phyloP scores from a whole-genome alignment of 2,797 vertebrate genomes.

The Halcyon leucocephala region DNA sequence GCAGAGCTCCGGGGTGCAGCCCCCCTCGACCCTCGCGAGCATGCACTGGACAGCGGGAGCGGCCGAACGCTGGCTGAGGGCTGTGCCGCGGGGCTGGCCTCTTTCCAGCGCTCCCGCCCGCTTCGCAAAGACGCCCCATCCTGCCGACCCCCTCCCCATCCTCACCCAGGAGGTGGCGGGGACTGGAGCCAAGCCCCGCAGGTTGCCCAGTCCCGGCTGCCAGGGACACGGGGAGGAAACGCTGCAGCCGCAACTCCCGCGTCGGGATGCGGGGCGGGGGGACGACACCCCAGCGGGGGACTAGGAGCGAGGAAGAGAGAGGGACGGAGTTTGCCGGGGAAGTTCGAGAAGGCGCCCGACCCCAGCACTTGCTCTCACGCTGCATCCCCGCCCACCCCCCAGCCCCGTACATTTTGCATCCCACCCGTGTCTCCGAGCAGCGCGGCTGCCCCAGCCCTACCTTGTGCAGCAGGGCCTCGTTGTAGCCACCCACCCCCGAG shows the following conservation, averaged over 20 bases:
- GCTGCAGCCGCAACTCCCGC: fast-evolving
- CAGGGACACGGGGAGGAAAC: fast-evolving
- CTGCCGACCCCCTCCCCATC: neutral
- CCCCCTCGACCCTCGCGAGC: neutral
- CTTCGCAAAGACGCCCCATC: neutral
- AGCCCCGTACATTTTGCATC: fast-evolving
- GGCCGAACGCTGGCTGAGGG: neutral
- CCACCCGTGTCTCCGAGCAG: neutral
- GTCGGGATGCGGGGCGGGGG: fast-evolving
- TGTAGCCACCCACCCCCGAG: neutral
- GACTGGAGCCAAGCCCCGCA: neutral
- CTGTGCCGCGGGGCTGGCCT: neutral
- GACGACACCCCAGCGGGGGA: neutral
- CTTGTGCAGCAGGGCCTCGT: slow-evolving; percentile 66
- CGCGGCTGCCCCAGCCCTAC: neutral
- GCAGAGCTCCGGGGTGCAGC: neutral
- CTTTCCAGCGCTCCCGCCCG: neutral
- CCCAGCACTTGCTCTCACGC: neutral
- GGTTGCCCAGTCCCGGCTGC: neutral
- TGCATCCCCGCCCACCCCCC: no score
- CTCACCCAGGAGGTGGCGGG: neutral
- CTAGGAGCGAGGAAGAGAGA: neutral
- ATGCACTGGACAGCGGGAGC: neutral
- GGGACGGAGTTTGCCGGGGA: neutral
- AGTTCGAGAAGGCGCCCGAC: neutral